Conservation (phyloP, 2,888 invertebrate species). For the Prenolepis imparis region DNA sequence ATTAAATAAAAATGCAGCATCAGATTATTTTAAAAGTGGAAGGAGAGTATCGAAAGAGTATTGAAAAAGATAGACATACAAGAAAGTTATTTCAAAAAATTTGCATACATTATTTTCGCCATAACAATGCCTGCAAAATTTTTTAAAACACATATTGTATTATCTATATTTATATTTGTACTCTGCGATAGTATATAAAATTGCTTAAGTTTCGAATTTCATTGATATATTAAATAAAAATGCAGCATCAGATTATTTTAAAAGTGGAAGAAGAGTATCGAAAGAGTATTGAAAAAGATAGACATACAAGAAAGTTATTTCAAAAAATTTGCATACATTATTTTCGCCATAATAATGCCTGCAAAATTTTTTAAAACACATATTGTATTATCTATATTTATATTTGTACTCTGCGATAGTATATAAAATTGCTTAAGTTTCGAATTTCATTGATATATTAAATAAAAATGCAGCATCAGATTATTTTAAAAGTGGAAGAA, state of each 20-base stretch:
- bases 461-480: background rate
- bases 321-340: background rate
- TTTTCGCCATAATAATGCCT: background rate
- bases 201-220: background rate
- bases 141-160: background rate
- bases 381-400: background rate
- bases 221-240: too few species aligned
- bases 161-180: background rate
- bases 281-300: constrained; percentile 9
- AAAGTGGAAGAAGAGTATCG: background rate
- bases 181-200: background rate
- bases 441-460: background rate
- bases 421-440: background rate
- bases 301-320: background rate
- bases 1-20: too few species aligned
- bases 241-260: background rate
- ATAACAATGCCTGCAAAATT: background rate
- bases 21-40: background rate
- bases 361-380: background rate
- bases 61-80: background rate
- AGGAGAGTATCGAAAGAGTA: constrained; percentile 11
- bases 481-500: constrained; percentile 6
- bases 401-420: background rate
- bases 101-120: background rate
- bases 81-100: background rate